Evolutionary conservation across 2,113 vertebrate species (phyloP).

Genomic region (Bolborhynchus lineola): DNA sequence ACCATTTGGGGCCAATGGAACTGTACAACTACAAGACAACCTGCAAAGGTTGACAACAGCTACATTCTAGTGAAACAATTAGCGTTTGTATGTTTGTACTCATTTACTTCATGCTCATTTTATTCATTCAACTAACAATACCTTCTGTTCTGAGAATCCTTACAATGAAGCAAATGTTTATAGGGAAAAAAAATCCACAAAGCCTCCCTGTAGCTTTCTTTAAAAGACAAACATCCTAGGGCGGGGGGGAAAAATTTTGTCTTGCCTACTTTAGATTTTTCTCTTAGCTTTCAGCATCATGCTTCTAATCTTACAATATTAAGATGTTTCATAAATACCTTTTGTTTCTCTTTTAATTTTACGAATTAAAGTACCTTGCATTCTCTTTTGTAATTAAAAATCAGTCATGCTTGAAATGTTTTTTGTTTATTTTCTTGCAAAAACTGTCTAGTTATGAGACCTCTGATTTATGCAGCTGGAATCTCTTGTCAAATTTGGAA

Average conservation of each 20-base stretch:
- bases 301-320: not conserved
- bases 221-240: slow-evolving; percentile 41
- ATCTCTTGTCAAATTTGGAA: not conserved
- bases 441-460: not conserved
- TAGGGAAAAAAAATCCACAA: not conserved
- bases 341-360: slow-evolving; percentile 34
- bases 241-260: slow-evolving; percentile 36
- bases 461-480: not conserved
- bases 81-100: slow-evolving; percentile 64
- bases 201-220: not conserved
- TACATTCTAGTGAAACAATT: slow-evolving; percentile 65
- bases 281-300: slow-evolving; percentile 33
- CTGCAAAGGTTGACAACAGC: slow-evolving; percentile 63
- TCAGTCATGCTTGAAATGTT: not conserved
- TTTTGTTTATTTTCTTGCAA: not conserved
- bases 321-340: slow-evolving; percentile 29
- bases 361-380: not conserved
- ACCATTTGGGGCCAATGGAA: slow-evolving; percentile 66
- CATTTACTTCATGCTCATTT: slow-evolving; percentile 45
- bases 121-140: slow-evolving; percentile 68
- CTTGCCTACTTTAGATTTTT: slow-evolving; percentile 50
- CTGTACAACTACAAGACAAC: slow-evolving; percentile 63
- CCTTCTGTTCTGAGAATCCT: slow-evolving; percentile 53
- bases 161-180: slow-evolving; percentile 68
- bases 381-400: slow-evolving; percentile 9